These are phyloP conservation scores for Petrocephalus sullivani DNA, from an alignment of 2,797 vertebrate species.

Conservation along the genomic window DNA sequence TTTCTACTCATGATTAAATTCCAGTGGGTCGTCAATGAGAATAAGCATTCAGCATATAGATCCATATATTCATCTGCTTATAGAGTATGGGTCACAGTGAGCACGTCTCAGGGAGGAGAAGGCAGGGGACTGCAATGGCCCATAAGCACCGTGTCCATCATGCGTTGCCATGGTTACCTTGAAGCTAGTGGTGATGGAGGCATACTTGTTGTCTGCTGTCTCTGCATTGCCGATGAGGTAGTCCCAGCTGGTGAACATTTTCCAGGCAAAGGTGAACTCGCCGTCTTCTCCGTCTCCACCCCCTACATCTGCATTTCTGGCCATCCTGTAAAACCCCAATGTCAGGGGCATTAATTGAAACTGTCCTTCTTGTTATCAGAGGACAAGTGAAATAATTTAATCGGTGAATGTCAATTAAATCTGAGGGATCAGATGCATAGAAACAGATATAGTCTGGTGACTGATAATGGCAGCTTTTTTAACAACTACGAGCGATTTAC, in stretches of 20 bases:
- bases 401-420: not conserved
- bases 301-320: conserved; percentile 82
- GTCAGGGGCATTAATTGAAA: not conserved
- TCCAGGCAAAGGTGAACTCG: conserved; percentile 92
- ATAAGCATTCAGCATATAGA: not conserved
- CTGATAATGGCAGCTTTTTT: not conserved
- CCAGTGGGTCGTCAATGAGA: not conserved
- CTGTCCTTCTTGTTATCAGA: not conserved
- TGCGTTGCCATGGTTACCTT: conserved; percentile 67
- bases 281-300: conserved; percentile 79
- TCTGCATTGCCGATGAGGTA: conserved; percentile 95
- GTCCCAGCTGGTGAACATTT: conserved; percentile 99
- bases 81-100: not conserved
- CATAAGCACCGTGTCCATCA: not conserved
- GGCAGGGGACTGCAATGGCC: not conserved
- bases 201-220: conserved; percentile 92
- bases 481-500: not conserved
- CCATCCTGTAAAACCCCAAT: conserved; percentile 71
- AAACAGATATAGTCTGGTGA: not conserved
- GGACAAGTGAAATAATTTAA: not conserved
- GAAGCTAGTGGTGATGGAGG: conserved; percentile 95
- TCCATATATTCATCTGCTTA: not conserved
- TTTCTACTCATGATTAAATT: not conserved
- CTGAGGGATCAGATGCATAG: not conserved
- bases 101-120: not conserved